phyloP scores from a whole-genome alignment of 2,113 vertebrate genomes.

The Gadus chalcogrammus region DNA sequence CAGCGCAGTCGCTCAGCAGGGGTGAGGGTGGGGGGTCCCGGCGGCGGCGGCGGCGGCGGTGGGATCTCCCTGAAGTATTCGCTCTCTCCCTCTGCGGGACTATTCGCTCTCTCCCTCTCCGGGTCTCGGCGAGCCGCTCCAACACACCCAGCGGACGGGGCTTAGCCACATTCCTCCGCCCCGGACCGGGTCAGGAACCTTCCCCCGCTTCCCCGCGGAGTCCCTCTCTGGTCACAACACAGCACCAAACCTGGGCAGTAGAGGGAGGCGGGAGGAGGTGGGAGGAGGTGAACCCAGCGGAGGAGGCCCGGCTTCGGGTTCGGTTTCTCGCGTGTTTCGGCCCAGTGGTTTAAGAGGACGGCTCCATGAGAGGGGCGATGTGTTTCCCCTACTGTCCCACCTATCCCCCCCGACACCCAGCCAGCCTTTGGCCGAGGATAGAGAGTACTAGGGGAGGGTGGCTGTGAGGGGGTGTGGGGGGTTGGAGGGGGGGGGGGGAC shows the following conservation, averaged over 20 bases:
- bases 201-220: constrained; percentile 23
- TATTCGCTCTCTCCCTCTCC: constrained; percentile 6
- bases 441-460: constrained; percentile 35
- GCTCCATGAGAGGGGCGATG: constrained; percentile 1
- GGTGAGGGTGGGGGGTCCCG: not conserved
- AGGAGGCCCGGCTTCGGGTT: constrained; percentile 3
- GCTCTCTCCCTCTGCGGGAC: not conserved
- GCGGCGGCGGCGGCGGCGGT: not conserved
- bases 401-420: not conserved
- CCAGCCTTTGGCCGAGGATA: constrained; percentile 26
- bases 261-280: not conserved
- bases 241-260: constrained; percentile 21
- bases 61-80: constrained; percentile 6
- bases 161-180: constrained; percentile 49
- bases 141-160: constrained; percentile 25
- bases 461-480: too few relatives aligned
- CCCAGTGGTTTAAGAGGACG: constrained; percentile 16
- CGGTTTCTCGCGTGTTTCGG: not conserved
- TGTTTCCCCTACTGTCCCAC: constrained; percentile 24
- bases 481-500: not conserved
- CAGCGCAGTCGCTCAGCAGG: not conserved
- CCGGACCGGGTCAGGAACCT: constrained; percentile 11
- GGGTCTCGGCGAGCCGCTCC: constrained; percentile 35
- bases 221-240: constrained; percentile 18
- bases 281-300: not conserved